Base-by-base conservation (phyloP, 2,888 invertebrate species). In the Xestia rhomboidea region DNA sequence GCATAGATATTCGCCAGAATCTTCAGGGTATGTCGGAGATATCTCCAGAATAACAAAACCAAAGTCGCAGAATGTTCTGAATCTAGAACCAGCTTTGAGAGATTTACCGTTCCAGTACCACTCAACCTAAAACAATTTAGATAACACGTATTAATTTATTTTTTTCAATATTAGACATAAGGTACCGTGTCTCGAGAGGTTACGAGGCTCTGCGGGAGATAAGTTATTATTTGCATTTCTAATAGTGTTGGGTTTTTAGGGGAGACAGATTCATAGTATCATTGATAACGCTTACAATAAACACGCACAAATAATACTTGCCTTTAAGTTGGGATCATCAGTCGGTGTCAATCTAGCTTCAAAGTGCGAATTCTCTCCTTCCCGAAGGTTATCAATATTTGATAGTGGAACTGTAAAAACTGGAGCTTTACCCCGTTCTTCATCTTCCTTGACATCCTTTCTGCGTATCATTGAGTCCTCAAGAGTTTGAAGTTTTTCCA, bases 11-110 rank as follows among this genome's bases (percentile, higher is more conserved):
- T 98, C 98, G 30, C 99, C 99, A 44, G 99, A 98, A 93, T 99
- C 99, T 97, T 99, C 99, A 1, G 99, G 99, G 93, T 99, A 99
- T 21, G 99, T 99, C 0, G 99, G 99, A 15, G 99, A 98, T 89
- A 99, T 99, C 97, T 99, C 99, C 86, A 99, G 97, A 87, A 99
- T 99, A 46, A 99, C 99, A 93, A 99, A 99, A 77, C 99, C 99
- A 95, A 99, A 99, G 96, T 99, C 99, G 92, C 99, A 99, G 98
- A 99, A 99, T 49, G 99, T 99, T 87, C 99, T 98, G 97, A 99
- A 99, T 88, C 99, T 97, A 18, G 99, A 99, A 77, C 99, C 99
- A 67, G 98, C 98, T 94, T 98, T 98, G 77, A 99, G 95, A 69
- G 99, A 98, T 95, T 99, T 98, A 81, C 99, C 99, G 93, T 99